These are phyloP conservation scores for Drosophila kikkawai DNA, from an alignment of 1,140 invertebrate species.

Conservation along the genomic window DNA sequence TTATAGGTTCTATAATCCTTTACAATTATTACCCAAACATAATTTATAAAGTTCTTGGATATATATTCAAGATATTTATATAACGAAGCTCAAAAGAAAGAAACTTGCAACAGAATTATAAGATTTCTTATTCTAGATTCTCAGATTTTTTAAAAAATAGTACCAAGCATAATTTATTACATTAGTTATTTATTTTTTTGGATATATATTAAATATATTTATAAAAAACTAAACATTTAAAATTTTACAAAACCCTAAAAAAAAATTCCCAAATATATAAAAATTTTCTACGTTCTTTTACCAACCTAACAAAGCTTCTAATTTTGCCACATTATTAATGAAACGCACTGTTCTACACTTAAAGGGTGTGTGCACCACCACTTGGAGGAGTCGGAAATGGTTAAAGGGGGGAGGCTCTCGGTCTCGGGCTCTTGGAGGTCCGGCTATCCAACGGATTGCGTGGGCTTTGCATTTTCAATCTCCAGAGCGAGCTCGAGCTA, in stretches of 20 bases:
- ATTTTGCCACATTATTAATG: neutral
- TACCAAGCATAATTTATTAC: neutral
- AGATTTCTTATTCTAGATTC: neutral
- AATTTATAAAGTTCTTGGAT: neutral
- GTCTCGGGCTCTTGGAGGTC: slow-evolving; percentile 20
- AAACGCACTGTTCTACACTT: slow-evolving; percentile 22
- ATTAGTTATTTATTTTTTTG: neutral
- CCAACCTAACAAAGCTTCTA: neutral
- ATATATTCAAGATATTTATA: neutral
- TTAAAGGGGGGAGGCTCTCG: neutral
- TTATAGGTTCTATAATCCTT: neutral
- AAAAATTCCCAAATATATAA: neutral
- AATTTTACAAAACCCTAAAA: neutral
- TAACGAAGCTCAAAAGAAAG: too few species aligned
- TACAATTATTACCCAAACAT: neutral
- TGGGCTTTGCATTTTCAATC: slow-evolving; percentile 73
- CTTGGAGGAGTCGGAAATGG: slow-evolving; percentile 10
- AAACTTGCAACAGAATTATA: neutral
- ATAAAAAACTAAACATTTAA: too few species aligned
- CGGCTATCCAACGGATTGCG: slow-evolving; percentile 44
- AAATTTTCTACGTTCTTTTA: neutral
- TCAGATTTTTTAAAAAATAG: neutral
- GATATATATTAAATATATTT: too few species aligned
- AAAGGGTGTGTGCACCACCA: slow-evolving; percentile 43
- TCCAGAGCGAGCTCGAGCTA: slow-evolving; percentile 47